phyloP scores from a whole-genome alignment of 1,140 invertebrate genomes.

The Saccostrea cuccullata region DNA sequence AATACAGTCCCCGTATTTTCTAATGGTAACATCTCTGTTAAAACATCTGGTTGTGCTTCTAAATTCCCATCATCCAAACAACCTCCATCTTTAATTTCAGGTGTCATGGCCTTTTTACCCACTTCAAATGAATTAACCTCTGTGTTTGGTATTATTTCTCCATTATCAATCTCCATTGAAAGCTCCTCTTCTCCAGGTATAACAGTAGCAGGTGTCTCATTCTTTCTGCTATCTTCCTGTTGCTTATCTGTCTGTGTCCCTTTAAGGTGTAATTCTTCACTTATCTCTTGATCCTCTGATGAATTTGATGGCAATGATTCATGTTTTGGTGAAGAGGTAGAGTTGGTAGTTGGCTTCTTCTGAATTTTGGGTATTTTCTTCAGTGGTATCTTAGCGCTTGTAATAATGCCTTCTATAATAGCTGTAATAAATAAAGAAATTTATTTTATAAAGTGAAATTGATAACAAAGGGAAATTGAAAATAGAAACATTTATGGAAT shows the following conservation, averaged over 20 bases:
- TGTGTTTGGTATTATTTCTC: neutral
- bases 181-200: neutral
- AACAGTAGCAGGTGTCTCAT: neutral
- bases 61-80: neutral
- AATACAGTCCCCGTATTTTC: too few relatives aligned
- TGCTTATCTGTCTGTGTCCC: neutral
- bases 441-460: neutral
- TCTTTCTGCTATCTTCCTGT: neutral
- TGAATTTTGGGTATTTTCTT: constrained; percentile 12
- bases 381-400: constrained; percentile 20
- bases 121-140: neutral
- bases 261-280: too few relatives aligned
- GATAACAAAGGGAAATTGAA: too few relatives aligned
- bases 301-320: neutral
- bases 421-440: neutral
- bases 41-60: neutral
- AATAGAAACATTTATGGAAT: too few relatives aligned
- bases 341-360: neutral
- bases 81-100: neutral
- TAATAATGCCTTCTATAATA: constrained; percentile 42
- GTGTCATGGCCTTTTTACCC: neutral
- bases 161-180: neutral
- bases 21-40: too few relatives aligned
- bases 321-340: neutral
- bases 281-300: neutral